phyloP scores from a whole-genome alignment of 2,888 invertebrate genomes.

The Neoscelio sp. region DNA sequence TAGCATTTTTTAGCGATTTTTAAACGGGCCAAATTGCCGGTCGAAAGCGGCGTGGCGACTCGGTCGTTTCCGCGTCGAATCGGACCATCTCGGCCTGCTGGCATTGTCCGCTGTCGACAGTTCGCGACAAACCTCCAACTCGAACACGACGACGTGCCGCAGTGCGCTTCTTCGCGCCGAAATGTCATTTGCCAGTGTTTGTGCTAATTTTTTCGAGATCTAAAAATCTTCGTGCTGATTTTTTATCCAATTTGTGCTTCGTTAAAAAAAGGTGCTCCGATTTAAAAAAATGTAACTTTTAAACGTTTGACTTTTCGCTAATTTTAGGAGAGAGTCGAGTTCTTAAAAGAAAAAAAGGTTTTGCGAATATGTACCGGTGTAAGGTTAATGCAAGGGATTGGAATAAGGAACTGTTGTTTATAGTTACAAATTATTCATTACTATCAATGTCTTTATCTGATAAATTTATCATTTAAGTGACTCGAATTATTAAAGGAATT shows the following conservation, averaged over 20 bases:
- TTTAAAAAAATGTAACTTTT: conserved; percentile 34
- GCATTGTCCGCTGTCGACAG: conserved; percentile 78
- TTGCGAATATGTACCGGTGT: no score
- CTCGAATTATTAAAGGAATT: no score
- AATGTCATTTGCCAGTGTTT: conserved; percentile 58
- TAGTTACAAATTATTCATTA: neutral
- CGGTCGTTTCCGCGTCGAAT: conserved; percentile 76
- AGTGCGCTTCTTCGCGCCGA: conserved; percentile 41
- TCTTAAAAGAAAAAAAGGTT: neutral
- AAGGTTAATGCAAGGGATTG: no score
- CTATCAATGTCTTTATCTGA: neutral
- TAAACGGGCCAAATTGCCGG: conserved; percentile 37
- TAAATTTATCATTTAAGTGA: neutral
- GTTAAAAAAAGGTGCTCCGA: conserved; percentile 45
- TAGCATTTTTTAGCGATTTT: conserved; percentile 54
- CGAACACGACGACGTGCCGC: conserved; percentile 69
- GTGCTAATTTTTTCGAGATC: neutral
- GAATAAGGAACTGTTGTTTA: neutral
- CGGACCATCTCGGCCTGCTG: conserved; percentile 73
- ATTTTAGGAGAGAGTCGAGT: conserved; percentile 15
- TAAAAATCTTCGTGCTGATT: neutral
- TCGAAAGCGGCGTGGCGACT: conserved; percentile 64
- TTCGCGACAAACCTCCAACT: conserved; percentile 81
- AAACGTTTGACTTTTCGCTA: neutral
- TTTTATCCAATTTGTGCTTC: no score